phyloP scores from a whole-genome alignment of 53 echinoderm and acorn worm species.

The Henricia sp. region DNA sequence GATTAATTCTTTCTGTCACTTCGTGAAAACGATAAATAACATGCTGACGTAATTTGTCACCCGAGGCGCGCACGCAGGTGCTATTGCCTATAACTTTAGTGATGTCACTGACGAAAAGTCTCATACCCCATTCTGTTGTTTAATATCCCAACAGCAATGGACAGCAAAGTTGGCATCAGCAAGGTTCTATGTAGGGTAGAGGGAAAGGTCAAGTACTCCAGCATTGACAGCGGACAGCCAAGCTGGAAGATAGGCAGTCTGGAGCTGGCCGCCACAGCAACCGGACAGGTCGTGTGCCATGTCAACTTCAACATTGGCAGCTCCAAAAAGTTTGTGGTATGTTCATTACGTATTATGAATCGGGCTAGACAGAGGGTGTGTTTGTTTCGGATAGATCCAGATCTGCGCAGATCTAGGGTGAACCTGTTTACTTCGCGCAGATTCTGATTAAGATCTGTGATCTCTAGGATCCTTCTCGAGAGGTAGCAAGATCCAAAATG shows the following conservation, averaged over 20 bases:
- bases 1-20: too few relatives aligned
- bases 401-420: too few relatives aligned
- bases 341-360: neutral
- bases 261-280: slow-evolving; percentile 10
- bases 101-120: too few relatives aligned
- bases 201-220: slow-evolving; percentile 60
- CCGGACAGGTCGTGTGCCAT: slow-evolving; percentile 48
- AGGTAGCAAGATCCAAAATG: too few relatives aligned
- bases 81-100: too few relatives aligned
- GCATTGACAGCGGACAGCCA: slow-evolving; percentile 46
- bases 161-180: neutral
- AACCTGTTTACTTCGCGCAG: too few relatives aligned
- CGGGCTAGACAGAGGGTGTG: neutral
- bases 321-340: slow-evolving; percentile 50
- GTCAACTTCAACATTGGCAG: slow-evolving; percentile 60
- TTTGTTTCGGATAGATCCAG: neutral
- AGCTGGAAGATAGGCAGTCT: slow-evolving; percentile 64
- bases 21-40: too few relatives aligned
- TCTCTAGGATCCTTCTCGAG: too few relatives aligned
- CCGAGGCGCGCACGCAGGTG: too few relatives aligned
- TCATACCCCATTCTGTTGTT: too few relatives aligned
- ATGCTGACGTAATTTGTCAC: too few relatives aligned
- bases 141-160: neutral
- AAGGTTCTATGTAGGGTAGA: slow-evolving; percentile 27
- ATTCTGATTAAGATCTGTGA: too few relatives aligned